These are phyloP conservation scores for Macaria notata DNA, from an alignment of 2,888 invertebrate species.

Conservation along the genomic window DNA sequence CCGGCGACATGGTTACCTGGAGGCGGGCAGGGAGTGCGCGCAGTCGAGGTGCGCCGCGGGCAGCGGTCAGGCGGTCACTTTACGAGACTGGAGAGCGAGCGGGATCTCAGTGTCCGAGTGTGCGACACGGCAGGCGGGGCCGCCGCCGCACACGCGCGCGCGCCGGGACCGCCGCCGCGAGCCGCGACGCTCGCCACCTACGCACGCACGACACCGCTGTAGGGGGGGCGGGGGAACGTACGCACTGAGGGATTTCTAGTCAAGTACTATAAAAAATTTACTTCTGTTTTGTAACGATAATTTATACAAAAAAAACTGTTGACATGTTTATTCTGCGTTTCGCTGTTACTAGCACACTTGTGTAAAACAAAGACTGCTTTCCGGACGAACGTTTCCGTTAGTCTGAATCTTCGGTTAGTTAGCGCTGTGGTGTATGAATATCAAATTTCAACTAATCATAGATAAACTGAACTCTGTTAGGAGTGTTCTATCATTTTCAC, in stretches of 20 bases:
- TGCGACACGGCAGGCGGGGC: constrained; percentile 68
- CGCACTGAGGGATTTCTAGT: background rate
- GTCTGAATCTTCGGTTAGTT: too few species aligned
- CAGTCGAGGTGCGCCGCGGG: constrained; percentile 32
- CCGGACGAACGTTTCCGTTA: too few species aligned
- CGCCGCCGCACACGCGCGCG: constrained; percentile 71
- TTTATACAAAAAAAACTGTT: too few species aligned
- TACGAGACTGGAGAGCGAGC: constrained; percentile 81
- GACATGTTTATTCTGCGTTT: too few species aligned
- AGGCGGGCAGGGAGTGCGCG: constrained; percentile 18
- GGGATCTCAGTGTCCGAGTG: constrained; percentile 80
- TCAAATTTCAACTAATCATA: too few species aligned
- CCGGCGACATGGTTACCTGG: constrained; percentile 15
- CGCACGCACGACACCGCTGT: background rate
- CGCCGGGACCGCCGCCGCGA: constrained; percentile 78
- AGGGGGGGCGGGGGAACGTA: background rate
- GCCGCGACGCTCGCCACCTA: constrained; percentile 72
- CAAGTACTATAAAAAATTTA: too few species aligned
- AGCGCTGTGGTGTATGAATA: too few species aligned
- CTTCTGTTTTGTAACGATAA: too few species aligned
- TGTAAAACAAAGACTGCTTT: too few species aligned
- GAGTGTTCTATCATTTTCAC: too few species aligned
- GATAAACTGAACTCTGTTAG: too few species aligned
- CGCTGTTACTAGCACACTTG: too few species aligned
- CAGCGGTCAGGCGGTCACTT: constrained; percentile 65